phyloP scores from a whole-genome alignment of 2,797 vertebrate species.

The Meriones psammophilus region DNA sequence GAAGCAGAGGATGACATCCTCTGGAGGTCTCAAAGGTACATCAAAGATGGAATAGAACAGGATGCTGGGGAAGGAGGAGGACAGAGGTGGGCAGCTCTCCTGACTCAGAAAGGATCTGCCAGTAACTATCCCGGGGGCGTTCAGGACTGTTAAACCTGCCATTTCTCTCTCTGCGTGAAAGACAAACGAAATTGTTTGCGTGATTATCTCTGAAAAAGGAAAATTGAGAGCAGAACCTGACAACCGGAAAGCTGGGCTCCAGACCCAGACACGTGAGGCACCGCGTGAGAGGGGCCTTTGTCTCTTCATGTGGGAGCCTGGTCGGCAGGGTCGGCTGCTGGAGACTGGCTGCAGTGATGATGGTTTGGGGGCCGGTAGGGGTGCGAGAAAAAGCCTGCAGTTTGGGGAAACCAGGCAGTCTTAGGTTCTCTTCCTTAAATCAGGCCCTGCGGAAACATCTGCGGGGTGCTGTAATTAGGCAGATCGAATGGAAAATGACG shows the following conservation, averaged over 20 bases:
- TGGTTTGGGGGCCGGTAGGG: accelerated
- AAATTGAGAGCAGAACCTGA: background rate
- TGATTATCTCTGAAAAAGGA: slow-evolving; percentile 31
- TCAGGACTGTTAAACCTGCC: background rate
- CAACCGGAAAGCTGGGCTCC: background rate
- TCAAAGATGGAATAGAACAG: accelerated
- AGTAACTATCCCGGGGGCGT: accelerated
- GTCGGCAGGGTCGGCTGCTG: background rate
- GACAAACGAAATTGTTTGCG: background rate
- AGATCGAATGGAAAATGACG: background rate
- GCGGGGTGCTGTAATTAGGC: background rate
- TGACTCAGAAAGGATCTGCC: too few species aligned
- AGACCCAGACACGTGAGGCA: accelerated
- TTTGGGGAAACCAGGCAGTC: background rate
- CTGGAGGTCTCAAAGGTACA: background rate
- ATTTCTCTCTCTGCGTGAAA: background rate
- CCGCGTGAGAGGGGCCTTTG: accelerated
- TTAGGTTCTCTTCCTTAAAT: background rate
- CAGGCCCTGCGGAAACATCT: background rate
- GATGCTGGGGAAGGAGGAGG: background rate
- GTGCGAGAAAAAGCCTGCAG: background rate
- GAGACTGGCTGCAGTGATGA: too few species aligned
- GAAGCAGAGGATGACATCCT: accelerated
- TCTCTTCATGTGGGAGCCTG: background rate
- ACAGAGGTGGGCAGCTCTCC: background rate